These are phyloP conservation scores for Heterodera filipjevi DNA, from an alignment of 2,888 invertebrate genomes.

Conservation along the genomic window DNA sequence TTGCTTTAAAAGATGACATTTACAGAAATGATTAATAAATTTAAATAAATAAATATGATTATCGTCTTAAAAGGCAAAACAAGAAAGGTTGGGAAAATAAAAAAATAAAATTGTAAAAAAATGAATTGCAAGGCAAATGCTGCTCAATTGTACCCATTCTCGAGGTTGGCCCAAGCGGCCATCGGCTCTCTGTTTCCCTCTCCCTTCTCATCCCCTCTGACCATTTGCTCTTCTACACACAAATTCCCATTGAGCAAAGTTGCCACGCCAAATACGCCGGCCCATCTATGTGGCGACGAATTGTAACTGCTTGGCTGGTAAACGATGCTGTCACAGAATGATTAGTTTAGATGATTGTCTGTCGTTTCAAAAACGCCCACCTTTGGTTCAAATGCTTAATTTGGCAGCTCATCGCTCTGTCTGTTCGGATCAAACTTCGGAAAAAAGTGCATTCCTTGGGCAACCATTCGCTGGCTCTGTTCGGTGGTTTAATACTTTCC, in stretches of 20 bases:
- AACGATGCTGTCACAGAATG: not conserved
- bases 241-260: constrained; percentile 13
- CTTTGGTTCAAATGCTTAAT: not conserved
- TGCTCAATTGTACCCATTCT: not conserved
- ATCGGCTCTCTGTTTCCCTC: not conserved
- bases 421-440: not conserved
- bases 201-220: not conserved
- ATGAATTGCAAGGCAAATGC: no score
- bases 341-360: not conserved
- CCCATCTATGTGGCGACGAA: constrained; percentile 18
- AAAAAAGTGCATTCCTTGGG: not conserved
- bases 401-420: not conserved
- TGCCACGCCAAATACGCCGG: not conserved
- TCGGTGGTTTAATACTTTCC: constrained; percentile 17
- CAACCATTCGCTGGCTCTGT: not conserved
- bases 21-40: no score
- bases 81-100: not conserved
- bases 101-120: no score
- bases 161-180: constrained; percentile 1
- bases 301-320: constrained; percentile 16
- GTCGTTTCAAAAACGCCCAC: not conserved
- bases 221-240: constrained; percentile 13
- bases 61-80: not conserved
- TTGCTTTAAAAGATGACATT: no score
- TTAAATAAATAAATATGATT: not conserved